phyloP scores from a whole-genome alignment of 1,140 invertebrate species.

The Varroa destructor region DNA sequence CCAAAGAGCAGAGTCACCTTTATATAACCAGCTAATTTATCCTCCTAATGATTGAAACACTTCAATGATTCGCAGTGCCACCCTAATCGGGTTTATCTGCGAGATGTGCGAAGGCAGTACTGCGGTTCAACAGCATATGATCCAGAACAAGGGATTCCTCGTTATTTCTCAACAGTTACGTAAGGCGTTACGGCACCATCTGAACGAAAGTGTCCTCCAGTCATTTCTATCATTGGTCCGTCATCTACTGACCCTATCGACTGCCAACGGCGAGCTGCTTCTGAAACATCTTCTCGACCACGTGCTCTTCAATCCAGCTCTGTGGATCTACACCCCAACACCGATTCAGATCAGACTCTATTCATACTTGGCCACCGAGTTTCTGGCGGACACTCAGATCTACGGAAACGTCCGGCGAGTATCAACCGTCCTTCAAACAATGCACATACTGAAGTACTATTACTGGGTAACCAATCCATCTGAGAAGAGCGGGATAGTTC shows the following conservation, averaged over 20 bases:
- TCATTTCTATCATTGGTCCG: constrained; percentile 89
- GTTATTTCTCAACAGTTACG: constrained; percentile 95
- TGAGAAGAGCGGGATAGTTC: constrained; percentile 80
- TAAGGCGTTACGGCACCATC: constrained; percentile 76
- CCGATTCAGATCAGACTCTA: constrained; percentile 84
- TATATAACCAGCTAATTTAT: no score
- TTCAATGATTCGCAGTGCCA: constrained; percentile 54
- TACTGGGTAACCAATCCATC: constrained; percentile 96
- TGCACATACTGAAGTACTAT: constrained; percentile 96
- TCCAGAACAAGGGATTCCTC: constrained; percentile 91
- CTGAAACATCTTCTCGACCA: constrained; percentile 97
- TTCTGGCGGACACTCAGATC: constrained; percentile 90
- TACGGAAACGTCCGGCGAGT: constrained; percentile 91
- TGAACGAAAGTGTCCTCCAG: constrained; percentile 78
- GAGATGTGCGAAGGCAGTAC: constrained; percentile 89
- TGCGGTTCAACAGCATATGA: constrained; percentile 96
- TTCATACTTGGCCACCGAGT: constrained; percentile 92
- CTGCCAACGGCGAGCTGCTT: constrained; percentile 77
- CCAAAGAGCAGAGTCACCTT: no score
- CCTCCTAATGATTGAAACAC: no score
- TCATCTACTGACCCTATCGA: constrained; percentile 83
- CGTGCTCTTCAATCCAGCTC: constrained; percentile 91
- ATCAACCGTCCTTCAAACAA: constrained; percentile 90
- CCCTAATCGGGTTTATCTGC: constrained; percentile 89
- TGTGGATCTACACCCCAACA: constrained; percentile 95